Conservation (phyloP, 2,797 vertebrate species). For the Alcedo atthis region DNA sequence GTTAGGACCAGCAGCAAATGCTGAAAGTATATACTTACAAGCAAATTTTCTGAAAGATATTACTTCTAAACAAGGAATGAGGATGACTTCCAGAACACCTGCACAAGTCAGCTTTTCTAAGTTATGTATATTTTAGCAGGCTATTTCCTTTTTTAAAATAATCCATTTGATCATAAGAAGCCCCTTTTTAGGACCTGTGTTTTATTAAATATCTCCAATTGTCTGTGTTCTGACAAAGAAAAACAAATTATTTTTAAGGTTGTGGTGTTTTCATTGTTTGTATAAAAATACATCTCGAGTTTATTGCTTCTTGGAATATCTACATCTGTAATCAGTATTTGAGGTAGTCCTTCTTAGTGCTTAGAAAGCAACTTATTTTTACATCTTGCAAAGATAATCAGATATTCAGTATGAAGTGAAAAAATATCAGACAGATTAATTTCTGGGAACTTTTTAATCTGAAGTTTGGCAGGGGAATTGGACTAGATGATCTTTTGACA, state of each 20-base stretch:
- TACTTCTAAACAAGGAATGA: not conserved
- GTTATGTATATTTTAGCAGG: not conserved
- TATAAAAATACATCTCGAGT: not conserved
- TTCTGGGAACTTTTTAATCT: constrained; percentile 30
- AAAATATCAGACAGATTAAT: not conserved
- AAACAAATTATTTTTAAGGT: not conserved
- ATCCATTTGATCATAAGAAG: not conserved
- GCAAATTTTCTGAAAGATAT: not conserved
- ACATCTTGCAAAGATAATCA: constrained; percentile 1
- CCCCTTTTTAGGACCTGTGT: not conserved
- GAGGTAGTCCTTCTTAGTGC: not conserved
- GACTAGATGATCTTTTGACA: too few relatives aligned
- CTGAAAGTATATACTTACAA: not conserved
- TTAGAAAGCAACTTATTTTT: not conserved
- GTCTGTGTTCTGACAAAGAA: not conserved
- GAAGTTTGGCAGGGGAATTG: not conserved
- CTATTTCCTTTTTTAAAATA: not conserved
- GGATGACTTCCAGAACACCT: not conserved
- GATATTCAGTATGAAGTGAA: constrained; percentile 33
- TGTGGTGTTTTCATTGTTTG: not conserved
- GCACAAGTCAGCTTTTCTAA: not conserved
- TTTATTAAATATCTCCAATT: not conserved
- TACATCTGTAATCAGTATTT: not conserved
- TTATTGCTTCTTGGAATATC: not conserved
- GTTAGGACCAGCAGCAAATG: not conserved